Base-by-base conservation (phyloP, 2,113 vertebrate species). In the Rhea pennata region DNA sequence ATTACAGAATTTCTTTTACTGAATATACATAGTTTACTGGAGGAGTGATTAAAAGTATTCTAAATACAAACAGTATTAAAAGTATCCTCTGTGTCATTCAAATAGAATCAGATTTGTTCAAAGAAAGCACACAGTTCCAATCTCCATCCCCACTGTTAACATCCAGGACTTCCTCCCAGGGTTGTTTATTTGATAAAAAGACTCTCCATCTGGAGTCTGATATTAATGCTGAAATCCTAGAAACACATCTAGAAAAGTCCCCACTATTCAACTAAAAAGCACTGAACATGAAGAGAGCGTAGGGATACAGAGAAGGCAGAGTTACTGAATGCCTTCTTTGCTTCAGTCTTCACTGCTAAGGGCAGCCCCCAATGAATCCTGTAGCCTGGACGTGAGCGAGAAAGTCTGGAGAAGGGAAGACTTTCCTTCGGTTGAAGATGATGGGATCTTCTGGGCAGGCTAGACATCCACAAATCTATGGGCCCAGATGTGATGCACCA, bases 161-260 rank as follows among this genome's bases (percentile, higher is more conserved):
- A 97, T 96, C 95, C 83, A 95, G 91, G 59, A 70, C 67, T 96
- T 88, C 84, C 76, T 96, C 84, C 61, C 88, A 96, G 92, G 86
- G 96, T 93, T 93, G 71, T 88, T 97, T 94, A 90, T 97, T 87
- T 96, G 84, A 95, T 92, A 83, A 96, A 97, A 96, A 95, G 61
- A 83, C 67, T 81, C 92, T 95, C 84, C 80, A 95, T 90, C 81
- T 92, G 75, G 31, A 95, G 77, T 42, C 54, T 65, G 88, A 95
- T 97, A 97, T 97, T 97, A 97, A 97, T 92, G 70, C 94, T 97
- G 93, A 98, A 98, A 98, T 96, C 84, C 50, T 50, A 95, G 76
- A 86, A 93, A 95, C 74, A 46, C 86, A 95, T 91, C 91, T 94
- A 79, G 61, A 91, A 96, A 97, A 95, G 77, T 96, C 96, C 87